Conservation (phyloP, 2,888 invertebrate species). For the Himalopsyche tibetana region DNA sequence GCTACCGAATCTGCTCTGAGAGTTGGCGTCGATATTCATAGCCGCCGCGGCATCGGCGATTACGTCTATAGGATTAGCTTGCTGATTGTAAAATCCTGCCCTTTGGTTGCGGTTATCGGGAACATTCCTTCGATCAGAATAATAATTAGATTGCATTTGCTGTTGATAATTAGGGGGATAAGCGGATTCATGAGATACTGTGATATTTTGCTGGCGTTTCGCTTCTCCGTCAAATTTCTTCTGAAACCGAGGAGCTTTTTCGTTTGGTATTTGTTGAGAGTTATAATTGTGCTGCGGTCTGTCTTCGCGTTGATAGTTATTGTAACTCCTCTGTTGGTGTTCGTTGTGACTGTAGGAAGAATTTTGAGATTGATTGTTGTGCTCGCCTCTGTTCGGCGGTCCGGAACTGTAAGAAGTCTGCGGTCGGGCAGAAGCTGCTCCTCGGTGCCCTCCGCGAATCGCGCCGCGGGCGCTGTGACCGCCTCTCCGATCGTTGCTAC, state of each 20-base stretch:
- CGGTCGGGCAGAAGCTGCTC: constrained; percentile 50
- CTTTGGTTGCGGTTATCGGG: constrained; percentile 58
- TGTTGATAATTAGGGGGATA: constrained; percentile 66
- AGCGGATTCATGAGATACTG: constrained; percentile 66
- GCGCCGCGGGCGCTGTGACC: constrained; percentile 68
- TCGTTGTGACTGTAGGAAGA: constrained; percentile 52
- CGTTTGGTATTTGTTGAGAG: constrained; percentile 68
- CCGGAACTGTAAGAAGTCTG: constrained; percentile 63
- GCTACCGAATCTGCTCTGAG: constrained; percentile 63
- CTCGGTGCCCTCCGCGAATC: constrained; percentile 57
- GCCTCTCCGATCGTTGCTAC: constrained; percentile 67
- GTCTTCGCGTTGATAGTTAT: constrained; percentile 65
- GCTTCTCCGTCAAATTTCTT: constrained; percentile 76
- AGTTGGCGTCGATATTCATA: constrained; percentile 70
- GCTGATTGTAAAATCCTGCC: constrained; percentile 65
- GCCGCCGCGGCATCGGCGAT: constrained; percentile 72
- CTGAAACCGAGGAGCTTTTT: constrained; percentile 81
- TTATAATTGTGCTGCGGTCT: constrained; percentile 66
- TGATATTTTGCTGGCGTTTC: constrained; percentile 69
- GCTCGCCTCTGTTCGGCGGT: constrained; percentile 68
- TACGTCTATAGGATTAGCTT: constrained; percentile 71
- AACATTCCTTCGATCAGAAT: constrained; percentile 56
- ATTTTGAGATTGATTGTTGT: constrained; percentile 68
- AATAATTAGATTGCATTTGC: constrained; percentile 60
- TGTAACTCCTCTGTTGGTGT: constrained; percentile 61